Evolutionary conservation across 23 tunicate genomes (phyloP), one percentile per base, ranked within the genome.

Genomic region (Corella eumyota): DNA sequence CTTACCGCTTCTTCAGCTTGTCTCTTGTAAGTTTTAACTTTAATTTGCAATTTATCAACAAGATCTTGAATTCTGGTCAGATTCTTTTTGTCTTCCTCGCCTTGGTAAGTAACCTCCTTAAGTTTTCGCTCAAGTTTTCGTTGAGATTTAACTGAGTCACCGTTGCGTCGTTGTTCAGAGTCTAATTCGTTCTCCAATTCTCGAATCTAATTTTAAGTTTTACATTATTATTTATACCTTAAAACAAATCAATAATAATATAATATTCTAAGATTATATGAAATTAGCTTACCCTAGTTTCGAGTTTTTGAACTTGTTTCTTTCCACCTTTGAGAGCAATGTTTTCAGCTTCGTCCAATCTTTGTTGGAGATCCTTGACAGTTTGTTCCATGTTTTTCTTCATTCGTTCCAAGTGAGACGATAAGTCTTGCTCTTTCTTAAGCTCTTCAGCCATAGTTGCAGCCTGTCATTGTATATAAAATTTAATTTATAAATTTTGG

Each of bases 1-100:
- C n/a, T n/a, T n/a, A n/a, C 98, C 58, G 81, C 98, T n/a, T n/a
- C n/a, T n/a, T n/a, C n/a, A n/a, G 83, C 94, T 69, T 93, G 99
- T 51, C 95, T 68, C 67, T 93, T 93, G 90, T 93, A 93, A 6
- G 99, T 74, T 64, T 93, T 93, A 21, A 93, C 99, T 65, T 93
- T 84, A 30, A 80, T 76, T 62, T 93, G 99, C 47, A 90, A 75
- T 56, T 90, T 90, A 60, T 90, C 85, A 56, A 74, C 90, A 46
- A 90, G 79, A 70, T 90, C 97, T 36, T 90, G 97, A 71, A 90
- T 69, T 23, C 97, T 67, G 27, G 77, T 65, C 13, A 90, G 74
- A 54, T 93, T 93, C 71, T 93, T 93, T 65, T 84, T 84, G 58
- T 93, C 99, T 63, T 93, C 99, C 21, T 80, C 90, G 20, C 83